Percentiles rank a stretch among this genome's conserved stretches.
These are phyloP conservation scores for Cariama cristata DNA, from an alignment of 2,113 vertebrate species.

Conservation along the genomic window DNA sequence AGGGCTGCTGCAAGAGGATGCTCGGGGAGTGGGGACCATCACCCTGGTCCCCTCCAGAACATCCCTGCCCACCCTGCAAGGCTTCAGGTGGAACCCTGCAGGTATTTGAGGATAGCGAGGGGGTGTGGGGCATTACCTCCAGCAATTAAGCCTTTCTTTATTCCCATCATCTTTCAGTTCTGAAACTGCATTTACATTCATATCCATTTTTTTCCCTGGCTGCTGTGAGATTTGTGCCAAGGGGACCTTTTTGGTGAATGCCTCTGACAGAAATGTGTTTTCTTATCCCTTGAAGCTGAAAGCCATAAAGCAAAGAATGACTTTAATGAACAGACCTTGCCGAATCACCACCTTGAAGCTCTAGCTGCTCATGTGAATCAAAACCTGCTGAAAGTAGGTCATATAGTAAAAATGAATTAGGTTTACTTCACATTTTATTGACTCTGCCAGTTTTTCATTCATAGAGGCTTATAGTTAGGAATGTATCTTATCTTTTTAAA, in stretches of 20 bases:
- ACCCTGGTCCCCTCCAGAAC: not conserved
- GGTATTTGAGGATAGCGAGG: not conserved
- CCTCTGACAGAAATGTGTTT: slow-evolving; percentile 62
- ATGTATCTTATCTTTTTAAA: slow-evolving; percentile 42
- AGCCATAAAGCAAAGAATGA: slow-evolving; percentile 60
- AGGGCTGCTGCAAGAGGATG: not conserved
- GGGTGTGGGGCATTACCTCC: not conserved
- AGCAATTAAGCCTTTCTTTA: not conserved
- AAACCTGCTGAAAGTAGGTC: slow-evolving; percentile 78
- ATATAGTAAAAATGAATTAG: slow-evolving; percentile 77
- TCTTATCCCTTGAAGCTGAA: slow-evolving; percentile 67
- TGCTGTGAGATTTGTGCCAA: not conserved
- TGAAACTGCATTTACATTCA: not conserved
- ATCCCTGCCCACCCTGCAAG: accelerated
- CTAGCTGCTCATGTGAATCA: slow-evolving; percentile 69
- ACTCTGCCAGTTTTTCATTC: slow-evolving; percentile 68
- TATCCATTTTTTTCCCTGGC: not conserved
- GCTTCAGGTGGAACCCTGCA: not conserved
- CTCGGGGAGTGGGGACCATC: accelerated
- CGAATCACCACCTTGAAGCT: slow-evolving; percentile 73
- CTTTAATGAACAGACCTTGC: slow-evolving; percentile 75
- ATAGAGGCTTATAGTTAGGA: slow-evolving; percentile 25
- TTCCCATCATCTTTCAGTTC: not conserved
- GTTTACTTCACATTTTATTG: slow-evolving; percentile 73
- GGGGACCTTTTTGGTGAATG: slow-evolving; percentile 42